phyloP scores from a whole-genome alignment of 1,140 invertebrate genomes.

The Leptonema lineaticorne region DNA sequence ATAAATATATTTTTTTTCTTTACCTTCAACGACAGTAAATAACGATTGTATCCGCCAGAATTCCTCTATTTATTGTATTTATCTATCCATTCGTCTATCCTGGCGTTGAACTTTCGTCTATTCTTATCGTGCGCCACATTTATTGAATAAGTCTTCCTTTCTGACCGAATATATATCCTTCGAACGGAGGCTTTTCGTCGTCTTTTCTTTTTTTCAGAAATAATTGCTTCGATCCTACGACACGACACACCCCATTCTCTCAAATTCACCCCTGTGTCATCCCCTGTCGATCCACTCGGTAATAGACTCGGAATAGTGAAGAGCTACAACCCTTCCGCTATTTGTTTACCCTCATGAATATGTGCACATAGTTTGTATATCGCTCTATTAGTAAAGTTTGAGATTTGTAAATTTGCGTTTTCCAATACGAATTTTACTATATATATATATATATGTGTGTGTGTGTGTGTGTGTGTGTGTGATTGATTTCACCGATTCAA shows the following conservation, averaged over 20 bases:
- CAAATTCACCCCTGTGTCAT: too few species aligned
- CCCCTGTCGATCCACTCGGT: neutral
- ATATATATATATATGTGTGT: too few species aligned
- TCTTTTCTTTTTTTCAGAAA: constrained; percentile 7
- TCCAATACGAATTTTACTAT: too few species aligned
- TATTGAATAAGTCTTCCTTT: too few species aligned
- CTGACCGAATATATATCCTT: neutral
- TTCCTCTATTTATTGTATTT: neutral
- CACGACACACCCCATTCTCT: too few species aligned
- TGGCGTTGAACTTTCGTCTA: too few species aligned
- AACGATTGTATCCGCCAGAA: neutral
- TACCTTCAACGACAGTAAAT: neutral
- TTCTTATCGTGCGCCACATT: too few species aligned
- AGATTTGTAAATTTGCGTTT: neutral
- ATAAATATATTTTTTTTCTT: neutral
- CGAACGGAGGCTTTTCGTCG: neutral
- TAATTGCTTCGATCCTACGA: constrained; percentile 12
- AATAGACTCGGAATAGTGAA: neutral
- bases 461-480: too few species aligned
- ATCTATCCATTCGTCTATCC: neutral
- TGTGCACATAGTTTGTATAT: neutral
- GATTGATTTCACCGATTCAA: too few species aligned
- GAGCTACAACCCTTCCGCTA: constrained; percentile 9
- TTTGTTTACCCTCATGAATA: constrained; percentile 5
- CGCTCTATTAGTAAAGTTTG: constrained; percentile 5